These are phyloP conservation scores for Sipha flava DNA, from an alignment of 1,140 invertebrate species.

Conservation along the genomic window DNA sequence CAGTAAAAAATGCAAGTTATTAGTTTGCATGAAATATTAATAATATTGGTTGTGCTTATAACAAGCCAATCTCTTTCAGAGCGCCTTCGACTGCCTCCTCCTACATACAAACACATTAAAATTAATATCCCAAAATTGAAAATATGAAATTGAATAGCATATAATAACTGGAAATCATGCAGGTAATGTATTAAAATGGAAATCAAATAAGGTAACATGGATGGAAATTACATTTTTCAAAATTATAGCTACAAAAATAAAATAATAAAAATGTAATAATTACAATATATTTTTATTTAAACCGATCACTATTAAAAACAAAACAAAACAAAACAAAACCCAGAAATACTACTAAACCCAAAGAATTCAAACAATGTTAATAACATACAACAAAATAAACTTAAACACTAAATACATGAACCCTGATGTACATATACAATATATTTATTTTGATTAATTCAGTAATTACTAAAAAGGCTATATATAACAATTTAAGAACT, in stretches of 20 bases:
- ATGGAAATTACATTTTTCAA: not conserved
- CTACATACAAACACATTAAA: conserved; percentile 45
- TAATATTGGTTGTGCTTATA: conserved; percentile 40
- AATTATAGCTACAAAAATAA: not conserved
- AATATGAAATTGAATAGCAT: conserved; percentile 4
- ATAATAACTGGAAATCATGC: not conserved
- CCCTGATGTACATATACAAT: not conserved
- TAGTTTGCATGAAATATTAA: conserved; percentile 12
- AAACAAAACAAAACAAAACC: not conserved
- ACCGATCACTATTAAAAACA: conserved; percentile 5
- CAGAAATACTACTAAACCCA: not conserved
- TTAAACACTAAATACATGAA: conserved; percentile 22
- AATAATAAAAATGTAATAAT: not conserved
- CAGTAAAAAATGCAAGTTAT: conserved; percentile 20
- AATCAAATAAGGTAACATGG: not conserved
- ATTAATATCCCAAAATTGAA: conserved; percentile 15
- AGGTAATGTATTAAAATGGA: not conserved
- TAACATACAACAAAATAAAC: not conserved
- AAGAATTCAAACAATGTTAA: conserved; percentile 29
- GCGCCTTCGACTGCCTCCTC: conserved; percentile 74
- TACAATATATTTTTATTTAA: conserved; percentile 4
- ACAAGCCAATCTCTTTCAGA: conserved; percentile 71
- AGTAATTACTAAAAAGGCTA: not conserved
- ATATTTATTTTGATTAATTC: conserved; percentile 2
- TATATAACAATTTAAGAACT: not conserved